Base-by-base conservation (phyloP, 1,140 invertebrate genomes). In the Stegodyphus dumicola region DNA sequence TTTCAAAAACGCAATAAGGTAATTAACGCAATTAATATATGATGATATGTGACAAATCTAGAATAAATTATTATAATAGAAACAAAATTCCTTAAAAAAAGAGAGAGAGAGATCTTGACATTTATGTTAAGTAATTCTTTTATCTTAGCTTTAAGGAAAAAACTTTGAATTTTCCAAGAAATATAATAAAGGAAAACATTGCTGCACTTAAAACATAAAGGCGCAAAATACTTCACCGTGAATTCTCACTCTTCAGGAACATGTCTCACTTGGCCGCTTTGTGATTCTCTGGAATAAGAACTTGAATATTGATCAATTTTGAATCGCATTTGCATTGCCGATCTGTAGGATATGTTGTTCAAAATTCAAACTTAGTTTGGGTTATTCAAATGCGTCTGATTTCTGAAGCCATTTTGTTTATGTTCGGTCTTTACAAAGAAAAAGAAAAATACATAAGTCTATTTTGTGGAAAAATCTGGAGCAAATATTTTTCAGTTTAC, bases 361-460 rank as follows among this genome's bases (percentile, higher is more conserved):
- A 77, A 66, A 66, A 77, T 77, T 77, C 74, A 77, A 65, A 77
- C 66, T 77, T 77, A 65, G 75, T 54, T 77, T 77, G n/a, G 33
- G 15, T 77, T 77, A 64, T 66, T 77, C 75, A 77, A 66, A 77
- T 77, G 33, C 33, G 33, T 33, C 33, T 33, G 33, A 33, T 33
- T 33, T 33, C 33, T 77, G 75, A 66, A 65, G 64, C 66, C 10
- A 60, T 60, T 77, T 66, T 66, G 33, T 65, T 51, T 60, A 49
- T 13, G 15, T 11, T 64, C 65, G n/a, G 7, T 33, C 33, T 33
- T 33, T 33, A 33, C 33, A 33, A 33, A 33, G 33, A 33, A 33
- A 33, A 33, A 33, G 33, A 65, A 66, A 9, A 13, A 9, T 17
- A 60, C 60, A 3, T 33, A 33, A 33, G 33, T 33, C 33, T 33